Evolutionary conservation across 1,140 invertebrate species (phyloP), one percentile per base, ranked within the genome.

Genomic region (Procambarus virginalis): DNA sequence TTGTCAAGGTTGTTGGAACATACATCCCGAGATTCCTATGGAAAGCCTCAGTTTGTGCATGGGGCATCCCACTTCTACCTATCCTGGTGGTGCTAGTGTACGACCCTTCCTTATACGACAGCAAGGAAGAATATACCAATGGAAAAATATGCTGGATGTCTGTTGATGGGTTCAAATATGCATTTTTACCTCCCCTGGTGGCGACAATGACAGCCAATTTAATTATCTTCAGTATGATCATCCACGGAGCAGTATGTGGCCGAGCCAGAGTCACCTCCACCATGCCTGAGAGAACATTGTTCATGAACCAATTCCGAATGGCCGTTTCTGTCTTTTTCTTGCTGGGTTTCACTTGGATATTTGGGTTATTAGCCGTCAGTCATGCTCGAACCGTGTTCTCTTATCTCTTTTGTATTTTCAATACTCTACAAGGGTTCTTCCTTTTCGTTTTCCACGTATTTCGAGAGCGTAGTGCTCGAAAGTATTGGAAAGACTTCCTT

Each of bases 1-100:
- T 95, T 91, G 94, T 95, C 46, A 94, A 94, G 90, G 94, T 95
- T 20, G 92, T 95, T 48, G 93, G 94, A 2, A 94, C 94, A 2
- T 93, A 95, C 91, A 94, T 94, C 73, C 93, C 94, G 1, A 87
- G 93, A 20, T 95, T 93, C 55, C 90, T 93, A 84, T 91, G 91
- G 84, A 95, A 94, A 91, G 94, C 94, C 9, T 92, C 93, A 6
- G 58, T 94, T 0, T 93, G 93, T 60, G 94, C 94, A 4, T 95
- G 94, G 94, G 94, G 94, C 75, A 85, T 92, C n/a, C 92, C 92
- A 12, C 45, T 93, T 22, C 60, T 93, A n/a, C 92, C 92, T 2
- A 88, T 93, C 34, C 48, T 93, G 14, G 88, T 60, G 1, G 51
- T 93, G 45, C 87, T 93, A 5, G 84, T 92, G 0, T 90, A 91